These are phyloP conservation scores for Thereva unica DNA, from an alignment of 2,888 invertebrate genomes.

Conservation along the genomic window DNA sequence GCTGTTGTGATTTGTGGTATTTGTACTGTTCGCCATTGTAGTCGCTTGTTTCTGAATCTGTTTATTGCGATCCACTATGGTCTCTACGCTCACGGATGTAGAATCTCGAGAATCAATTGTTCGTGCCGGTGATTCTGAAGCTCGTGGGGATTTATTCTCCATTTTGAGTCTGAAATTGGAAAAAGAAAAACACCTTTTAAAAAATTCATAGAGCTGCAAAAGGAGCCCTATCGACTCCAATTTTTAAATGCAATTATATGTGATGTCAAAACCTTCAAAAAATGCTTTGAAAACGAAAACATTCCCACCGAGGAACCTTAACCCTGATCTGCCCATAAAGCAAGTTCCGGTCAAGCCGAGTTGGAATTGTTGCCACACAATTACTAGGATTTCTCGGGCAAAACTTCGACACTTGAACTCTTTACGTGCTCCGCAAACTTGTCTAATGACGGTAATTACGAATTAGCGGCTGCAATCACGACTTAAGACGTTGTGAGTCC, in stretches of 20 bases:
- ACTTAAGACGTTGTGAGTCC: slow-evolving; percentile 18
- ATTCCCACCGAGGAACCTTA: background rate
- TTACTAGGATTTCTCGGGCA: slow-evolving; percentile 18
- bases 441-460: slow-evolving; percentile 29
- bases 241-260: too few species aligned
- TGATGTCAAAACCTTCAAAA: background rate
- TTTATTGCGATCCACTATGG: slow-evolving; percentile 53
- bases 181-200: background rate
- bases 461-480: slow-evolving; percentile 22
- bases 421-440: slow-evolving; percentile 28
- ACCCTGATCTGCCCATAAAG: background rate
- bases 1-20: slow-evolving; percentile 49
- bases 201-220: too few species aligned
- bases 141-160: slow-evolving; percentile 11
- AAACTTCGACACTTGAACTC: background rate
- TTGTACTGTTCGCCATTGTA: slow-evolving; percentile 51
- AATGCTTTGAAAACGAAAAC: background rate
- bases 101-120: slow-evolving; percentile 56
- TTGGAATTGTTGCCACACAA: slow-evolving; percentile 3
- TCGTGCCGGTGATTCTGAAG: slow-evolving; percentile 53
- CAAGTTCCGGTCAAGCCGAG: background rate
- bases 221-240: too few species aligned
- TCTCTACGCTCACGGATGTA: slow-evolving; percentile 55
- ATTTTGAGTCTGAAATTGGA: slow-evolving; percentile 4
- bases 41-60: slow-evolving; percentile 48